Conservation (phyloP, 23 tunicate species). For the Diplosoma virens region DNA sequence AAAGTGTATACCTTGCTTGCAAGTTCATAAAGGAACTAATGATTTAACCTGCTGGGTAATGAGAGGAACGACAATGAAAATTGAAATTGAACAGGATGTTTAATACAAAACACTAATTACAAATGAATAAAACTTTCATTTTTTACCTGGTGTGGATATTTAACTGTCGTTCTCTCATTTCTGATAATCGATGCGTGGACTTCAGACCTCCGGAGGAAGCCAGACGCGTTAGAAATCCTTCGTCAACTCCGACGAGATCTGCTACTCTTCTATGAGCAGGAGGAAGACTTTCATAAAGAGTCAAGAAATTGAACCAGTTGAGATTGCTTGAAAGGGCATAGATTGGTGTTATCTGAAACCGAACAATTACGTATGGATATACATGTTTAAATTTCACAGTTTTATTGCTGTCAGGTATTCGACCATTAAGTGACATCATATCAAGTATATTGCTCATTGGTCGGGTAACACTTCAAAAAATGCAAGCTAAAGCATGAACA, state of each 20-base stretch:
- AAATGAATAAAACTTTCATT: neutral
- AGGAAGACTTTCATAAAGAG: slow-evolving; percentile 44
- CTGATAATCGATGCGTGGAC: slow-evolving; percentile 1
- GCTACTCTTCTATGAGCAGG: slow-evolving; percentile 68
- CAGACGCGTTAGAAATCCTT: slow-evolving; percentile 57
- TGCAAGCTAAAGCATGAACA: too few species aligned
- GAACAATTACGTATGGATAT: too few species aligned
- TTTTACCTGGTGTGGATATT: slow-evolving; percentile 81
- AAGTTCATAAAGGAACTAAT: too few species aligned
- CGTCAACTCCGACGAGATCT: slow-evolving; percentile 60
- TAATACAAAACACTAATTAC: neutral
- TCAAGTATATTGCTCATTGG: too few species aligned
- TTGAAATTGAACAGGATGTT: too few species aligned
- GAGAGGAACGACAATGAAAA: too few species aligned
- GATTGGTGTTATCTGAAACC: slow-evolving; percentile 70
- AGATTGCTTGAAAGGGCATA: slow-evolving; percentile 29
- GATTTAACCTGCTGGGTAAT: too few species aligned
- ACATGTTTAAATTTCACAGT: too few species aligned
- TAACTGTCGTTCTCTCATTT: slow-evolving; percentile 37
- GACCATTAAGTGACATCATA: too few species aligned
- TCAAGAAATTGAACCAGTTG: slow-evolving; percentile 70
- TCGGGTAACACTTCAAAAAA: too few species aligned
- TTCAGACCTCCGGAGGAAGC: slow-evolving; percentile 44
- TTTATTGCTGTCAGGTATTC: too few species aligned
- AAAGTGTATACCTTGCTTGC: too few species aligned